These are phyloP conservation scores for Pavo muticus DNA, from an alignment of 2,113 vertebrate species.

Conservation along the genomic window DNA sequence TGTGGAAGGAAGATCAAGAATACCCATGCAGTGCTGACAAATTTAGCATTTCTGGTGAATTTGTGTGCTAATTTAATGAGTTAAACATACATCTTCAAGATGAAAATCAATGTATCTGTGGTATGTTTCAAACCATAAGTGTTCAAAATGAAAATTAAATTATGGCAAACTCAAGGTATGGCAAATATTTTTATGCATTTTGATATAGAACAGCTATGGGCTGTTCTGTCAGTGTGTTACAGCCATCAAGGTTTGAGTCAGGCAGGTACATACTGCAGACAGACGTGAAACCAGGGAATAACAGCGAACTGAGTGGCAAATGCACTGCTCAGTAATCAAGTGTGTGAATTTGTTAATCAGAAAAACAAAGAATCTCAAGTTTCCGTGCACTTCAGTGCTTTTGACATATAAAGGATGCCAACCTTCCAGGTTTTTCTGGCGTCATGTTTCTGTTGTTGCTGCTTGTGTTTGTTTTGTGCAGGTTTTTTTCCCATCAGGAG, in stretches of 20 bases:
- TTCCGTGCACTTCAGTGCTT: neutral
- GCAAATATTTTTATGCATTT: neutral
- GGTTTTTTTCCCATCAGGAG: neutral
- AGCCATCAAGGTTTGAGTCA: neutral
- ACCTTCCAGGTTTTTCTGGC: neutral
- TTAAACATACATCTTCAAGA: neutral
- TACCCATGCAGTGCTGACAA: neutral
- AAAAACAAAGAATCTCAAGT: neutral
- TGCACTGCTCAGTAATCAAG: neutral
- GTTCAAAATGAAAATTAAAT: neutral
- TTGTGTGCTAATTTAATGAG: neutral
- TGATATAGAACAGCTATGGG: neutral
- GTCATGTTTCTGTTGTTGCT: neutral
- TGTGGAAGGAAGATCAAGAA: neutral
- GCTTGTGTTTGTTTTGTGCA: neutral
- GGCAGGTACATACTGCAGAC: rapidly evolving
- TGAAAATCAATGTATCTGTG: neutral
- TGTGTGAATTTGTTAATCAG: neutral
- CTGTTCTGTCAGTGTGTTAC: neutral
- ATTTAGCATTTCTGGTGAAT: neutral
- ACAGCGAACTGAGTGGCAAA: neutral
- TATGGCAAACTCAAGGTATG: neutral
- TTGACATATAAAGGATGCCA: neutral
- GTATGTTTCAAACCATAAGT: neutral
- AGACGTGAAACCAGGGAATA: neutral